Percentiles rank a stretch among this genome's conserved stretches.
Conservation (phyloP, 2,888 invertebrate genomes). For the Cloeon dipterum region DNA sequence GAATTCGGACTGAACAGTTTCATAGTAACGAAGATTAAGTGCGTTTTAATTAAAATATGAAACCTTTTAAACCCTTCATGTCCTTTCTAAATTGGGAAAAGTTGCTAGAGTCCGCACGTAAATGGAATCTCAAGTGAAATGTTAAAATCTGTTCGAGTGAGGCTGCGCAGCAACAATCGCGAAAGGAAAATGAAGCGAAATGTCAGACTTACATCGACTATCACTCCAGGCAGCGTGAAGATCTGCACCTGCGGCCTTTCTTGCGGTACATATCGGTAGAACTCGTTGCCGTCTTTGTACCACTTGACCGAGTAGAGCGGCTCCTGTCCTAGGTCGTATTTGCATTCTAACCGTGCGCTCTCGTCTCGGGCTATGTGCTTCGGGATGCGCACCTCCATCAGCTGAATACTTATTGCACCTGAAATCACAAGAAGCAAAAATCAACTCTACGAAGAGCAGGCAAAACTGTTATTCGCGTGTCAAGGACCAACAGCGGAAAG, state of each 20-base stretch:
- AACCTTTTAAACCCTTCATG: no score
- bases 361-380: conserved; percentile 58
- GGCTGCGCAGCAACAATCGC: no score
- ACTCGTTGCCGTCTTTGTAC: conserved; percentile 80
- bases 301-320: conserved; percentile 73
- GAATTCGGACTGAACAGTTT: no score
- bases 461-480: not conserved
- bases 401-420: conserved; percentile 30
- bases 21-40: no score
- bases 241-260: conserved; percentile 60
- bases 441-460: no score
- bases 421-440: conserved; percentile 10
- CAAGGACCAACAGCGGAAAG: not conserved
- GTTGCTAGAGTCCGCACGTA: no score
- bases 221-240: conserved; percentile 56
- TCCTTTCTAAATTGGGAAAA: no score
- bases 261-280: conserved; percentile 65
- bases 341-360: conserved; percentile 53
- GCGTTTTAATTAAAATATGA: no score
- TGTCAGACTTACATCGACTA: conserved; percentile 70
- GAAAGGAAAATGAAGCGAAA: no score
- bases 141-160: no score
- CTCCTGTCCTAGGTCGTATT: conserved; percentile 63
- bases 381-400: conserved; percentile 59
- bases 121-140: no score